Percentiles rank a stretch among this genome's conserved stretches.
Conservation (phyloP, 2,113 vertebrate genomes). For the Centropristis striata region DNA sequence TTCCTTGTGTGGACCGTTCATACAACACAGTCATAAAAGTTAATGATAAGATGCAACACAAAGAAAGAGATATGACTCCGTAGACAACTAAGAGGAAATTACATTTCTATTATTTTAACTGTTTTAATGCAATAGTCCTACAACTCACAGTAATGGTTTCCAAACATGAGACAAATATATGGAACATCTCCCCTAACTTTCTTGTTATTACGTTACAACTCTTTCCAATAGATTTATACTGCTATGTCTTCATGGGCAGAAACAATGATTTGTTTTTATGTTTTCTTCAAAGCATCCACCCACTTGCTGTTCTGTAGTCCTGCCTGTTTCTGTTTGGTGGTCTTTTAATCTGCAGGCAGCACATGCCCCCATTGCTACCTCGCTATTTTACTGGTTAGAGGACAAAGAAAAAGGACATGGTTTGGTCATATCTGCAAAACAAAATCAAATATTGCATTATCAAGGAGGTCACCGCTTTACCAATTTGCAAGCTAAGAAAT, state of each 20-base stretch:
- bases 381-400: neutral
- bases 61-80: neutral
- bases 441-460: neutral
- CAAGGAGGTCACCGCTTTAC: neutral
- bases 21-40: neutral
- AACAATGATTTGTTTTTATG: constrained; percentile 1
- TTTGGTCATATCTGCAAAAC: neutral
- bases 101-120: no score
- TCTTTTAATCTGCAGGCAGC: constrained; percentile 10
- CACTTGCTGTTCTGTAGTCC: constrained; percentile 4
- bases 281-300: constrained; percentile 29
- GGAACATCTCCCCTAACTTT: neutral
- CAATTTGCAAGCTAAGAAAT: neutral
- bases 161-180: neutral
- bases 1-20: neutral
- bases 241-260: neutral
- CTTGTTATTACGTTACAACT: neutral
- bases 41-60: neutral
- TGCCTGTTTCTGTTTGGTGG: constrained; percentile 12
- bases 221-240: constrained; percentile 4
- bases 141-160: neutral
- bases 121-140: neutral
- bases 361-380: neutral
- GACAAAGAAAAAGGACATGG: neutral
- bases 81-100: neutral